A percentile compares a stretch with the other conserved stretches of the same genome.
These are phyloP conservation scores for Eulemur albifrons DNA, from an alignment of 2,797 vertebrate genomes.

Conservation along the genomic window DNA sequence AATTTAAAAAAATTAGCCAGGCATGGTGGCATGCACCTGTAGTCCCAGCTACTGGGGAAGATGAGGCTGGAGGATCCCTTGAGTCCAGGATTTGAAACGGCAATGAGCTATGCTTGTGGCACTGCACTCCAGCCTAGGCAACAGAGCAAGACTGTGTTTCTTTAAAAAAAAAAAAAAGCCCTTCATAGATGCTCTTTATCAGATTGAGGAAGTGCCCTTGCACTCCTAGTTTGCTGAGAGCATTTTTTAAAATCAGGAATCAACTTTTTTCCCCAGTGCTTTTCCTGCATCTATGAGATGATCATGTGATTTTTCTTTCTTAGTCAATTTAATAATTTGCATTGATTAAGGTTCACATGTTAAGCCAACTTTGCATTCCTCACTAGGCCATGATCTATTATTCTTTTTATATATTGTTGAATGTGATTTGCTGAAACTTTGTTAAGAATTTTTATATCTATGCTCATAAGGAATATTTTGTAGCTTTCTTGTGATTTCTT, in stretches of 20 bases:
- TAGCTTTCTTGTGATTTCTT: background rate
- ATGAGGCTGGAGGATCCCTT: too few species aligned
- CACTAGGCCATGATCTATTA: background rate
- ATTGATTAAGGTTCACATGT: too few species aligned
- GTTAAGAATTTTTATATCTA: background rate
- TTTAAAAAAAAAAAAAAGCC: too few species aligned
- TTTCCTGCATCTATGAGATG: background rate
- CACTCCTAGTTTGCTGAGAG: background rate
- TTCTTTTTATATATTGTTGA: background rate
- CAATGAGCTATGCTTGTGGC: too few species aligned
- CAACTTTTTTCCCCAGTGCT: background rate
- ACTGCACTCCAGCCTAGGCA: too few species aligned
- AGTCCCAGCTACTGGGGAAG: too few species aligned
- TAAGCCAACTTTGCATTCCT: background rate
- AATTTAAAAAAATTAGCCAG: too few species aligned
- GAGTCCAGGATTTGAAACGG: too few species aligned
- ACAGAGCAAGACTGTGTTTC: too few species aligned
- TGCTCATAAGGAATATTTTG: background rate
- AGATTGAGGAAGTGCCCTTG: background rate
- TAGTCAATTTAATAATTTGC: background rate
- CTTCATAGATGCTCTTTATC: background rate
- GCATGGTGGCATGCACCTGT: too few species aligned
- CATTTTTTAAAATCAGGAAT: background rate
- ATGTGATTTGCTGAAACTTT: background rate
- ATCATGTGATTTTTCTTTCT: background rate